These are phyloP conservation scores for Cheilosia impressa DNA, from an alignment of 2,888 invertebrate genomes.

Conservation along the genomic window DNA sequence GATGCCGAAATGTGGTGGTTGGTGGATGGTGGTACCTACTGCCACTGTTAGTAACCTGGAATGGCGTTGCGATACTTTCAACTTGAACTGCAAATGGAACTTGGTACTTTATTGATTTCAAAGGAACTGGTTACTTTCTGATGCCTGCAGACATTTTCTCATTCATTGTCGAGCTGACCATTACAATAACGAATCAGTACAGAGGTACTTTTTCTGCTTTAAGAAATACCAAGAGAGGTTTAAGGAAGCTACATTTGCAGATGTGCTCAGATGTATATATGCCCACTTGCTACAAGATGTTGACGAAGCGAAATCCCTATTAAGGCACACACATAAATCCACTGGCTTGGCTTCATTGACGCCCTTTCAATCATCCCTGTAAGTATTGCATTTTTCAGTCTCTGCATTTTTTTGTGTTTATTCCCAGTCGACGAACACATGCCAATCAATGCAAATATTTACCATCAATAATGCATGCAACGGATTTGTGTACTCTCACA, in stretches of 20 bases:
- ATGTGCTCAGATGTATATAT: too few relatives aligned
- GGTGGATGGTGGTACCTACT: neutral
- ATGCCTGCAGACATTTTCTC: too few relatives aligned
- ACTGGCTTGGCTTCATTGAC: neutral
- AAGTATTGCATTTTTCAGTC: constrained; percentile 23
- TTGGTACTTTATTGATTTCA: constrained; percentile 20
- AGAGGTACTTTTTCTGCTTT: too few relatives aligned
- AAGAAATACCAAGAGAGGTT: too few relatives aligned
- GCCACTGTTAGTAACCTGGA: neutral
- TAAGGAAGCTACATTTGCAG: too few relatives aligned
- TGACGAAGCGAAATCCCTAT: too few relatives aligned
- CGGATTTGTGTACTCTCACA: constrained; percentile 13
- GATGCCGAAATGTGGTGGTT: neutral
- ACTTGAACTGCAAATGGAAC: constrained; percentile 20
- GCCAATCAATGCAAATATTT: constrained; percentile 67
- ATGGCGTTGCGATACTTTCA: neutral
- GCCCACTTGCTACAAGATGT: too few relatives aligned
- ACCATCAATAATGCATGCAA: constrained; percentile 57
- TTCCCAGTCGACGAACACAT: constrained; percentile 34
- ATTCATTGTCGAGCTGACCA: too few relatives aligned
- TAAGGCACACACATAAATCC: too few relatives aligned
- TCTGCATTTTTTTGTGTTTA: neutral
- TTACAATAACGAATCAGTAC: too few relatives aligned
- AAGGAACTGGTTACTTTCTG: neutral
- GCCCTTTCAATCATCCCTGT: constrained; percentile 15